phyloP scores from a whole-genome alignment of 2,888 invertebrate species.

The Laothoe populi region DNA sequence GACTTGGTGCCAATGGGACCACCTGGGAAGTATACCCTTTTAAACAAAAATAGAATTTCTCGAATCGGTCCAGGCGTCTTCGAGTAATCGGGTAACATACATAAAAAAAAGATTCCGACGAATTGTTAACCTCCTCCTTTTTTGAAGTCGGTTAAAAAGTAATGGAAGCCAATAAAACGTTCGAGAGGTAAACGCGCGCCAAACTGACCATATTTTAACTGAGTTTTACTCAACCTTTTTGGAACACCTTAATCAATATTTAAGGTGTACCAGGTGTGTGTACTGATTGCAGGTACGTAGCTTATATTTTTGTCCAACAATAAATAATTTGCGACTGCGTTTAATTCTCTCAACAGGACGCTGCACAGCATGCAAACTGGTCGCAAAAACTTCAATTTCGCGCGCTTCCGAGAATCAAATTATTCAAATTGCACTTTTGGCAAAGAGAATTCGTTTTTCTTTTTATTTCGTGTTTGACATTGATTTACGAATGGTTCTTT shows the following conservation, averaged over 20 bases:
- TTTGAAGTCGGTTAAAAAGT: no score
- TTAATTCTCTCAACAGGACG: constrained; percentile 34
- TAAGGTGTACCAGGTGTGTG: not conserved
- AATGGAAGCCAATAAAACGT: no score
- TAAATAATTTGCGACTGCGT: not conserved
- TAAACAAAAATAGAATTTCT: no score
- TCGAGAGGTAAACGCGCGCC: not conserved
- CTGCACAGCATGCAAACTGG: constrained; percentile 35
- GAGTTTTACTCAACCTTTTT: not conserved
- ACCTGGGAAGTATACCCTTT: no score
- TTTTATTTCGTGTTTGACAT: constrained; percentile 32
- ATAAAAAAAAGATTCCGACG: no score
- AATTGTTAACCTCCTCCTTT: no score
- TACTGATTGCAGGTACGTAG: not conserved
- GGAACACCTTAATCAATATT: not conserved
- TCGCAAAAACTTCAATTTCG: constrained; percentile 33
- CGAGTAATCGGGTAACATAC: no score
- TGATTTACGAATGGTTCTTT: constrained; percentile 9
- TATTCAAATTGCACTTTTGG: constrained; percentile 41
- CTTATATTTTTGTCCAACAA: not conserved
- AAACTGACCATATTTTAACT: not conserved
- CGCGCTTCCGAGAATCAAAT: constrained; percentile 45
- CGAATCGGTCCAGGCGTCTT: no score
- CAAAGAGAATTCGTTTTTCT: constrained; percentile 32
- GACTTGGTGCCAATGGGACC: no score